These are phyloP conservation scores for Campylomormyrus tamandua DNA, from an alignment of 2,113 vertebrate genomes.

Conservation along the genomic window DNA sequence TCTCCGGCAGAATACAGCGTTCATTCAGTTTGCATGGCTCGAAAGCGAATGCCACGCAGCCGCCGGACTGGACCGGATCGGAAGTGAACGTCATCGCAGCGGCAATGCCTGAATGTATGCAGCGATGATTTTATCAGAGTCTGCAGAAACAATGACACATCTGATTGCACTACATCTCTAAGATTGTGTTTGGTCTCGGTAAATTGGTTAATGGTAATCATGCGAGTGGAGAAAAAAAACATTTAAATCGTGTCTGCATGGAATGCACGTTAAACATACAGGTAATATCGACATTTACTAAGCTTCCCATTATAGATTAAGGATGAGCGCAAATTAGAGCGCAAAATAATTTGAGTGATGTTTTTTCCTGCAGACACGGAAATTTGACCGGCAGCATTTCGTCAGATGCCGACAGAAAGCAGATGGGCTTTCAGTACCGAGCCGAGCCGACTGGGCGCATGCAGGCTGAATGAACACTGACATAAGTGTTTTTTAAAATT, in stretches of 20 bases:
- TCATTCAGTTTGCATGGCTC: constrained; percentile 11
- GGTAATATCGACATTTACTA: background rate
- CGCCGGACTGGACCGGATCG: background rate
- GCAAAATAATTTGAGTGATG: background rate
- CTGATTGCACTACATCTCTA: background rate
- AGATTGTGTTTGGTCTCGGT: background rate
- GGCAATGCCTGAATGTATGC: background rate
- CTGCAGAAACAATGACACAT: background rate
- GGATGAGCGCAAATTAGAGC: background rate
- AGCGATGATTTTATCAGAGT: background rate
- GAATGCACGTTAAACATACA: background rate
- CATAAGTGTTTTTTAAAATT: background rate
- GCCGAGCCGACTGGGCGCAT: background rate
- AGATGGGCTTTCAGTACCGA: background rate
- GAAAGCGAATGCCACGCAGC: background rate
- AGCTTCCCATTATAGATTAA: background rate
- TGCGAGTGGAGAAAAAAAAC: background rate
- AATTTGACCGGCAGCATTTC: background rate
- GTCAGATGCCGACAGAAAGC: background rate
- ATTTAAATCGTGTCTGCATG: background rate
- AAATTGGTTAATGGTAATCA: constrained; percentile 26
- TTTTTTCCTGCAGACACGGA: background rate
- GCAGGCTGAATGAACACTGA: constrained; percentile 17
- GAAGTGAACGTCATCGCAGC: background rate
- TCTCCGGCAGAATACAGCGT: background rate